Percentiles rank a stretch among this genome's conserved stretches.
These are phyloP conservation scores for Arctia plantaginis DNA, from an alignment of 2,888 invertebrate species.

Conservation along the genomic window DNA sequence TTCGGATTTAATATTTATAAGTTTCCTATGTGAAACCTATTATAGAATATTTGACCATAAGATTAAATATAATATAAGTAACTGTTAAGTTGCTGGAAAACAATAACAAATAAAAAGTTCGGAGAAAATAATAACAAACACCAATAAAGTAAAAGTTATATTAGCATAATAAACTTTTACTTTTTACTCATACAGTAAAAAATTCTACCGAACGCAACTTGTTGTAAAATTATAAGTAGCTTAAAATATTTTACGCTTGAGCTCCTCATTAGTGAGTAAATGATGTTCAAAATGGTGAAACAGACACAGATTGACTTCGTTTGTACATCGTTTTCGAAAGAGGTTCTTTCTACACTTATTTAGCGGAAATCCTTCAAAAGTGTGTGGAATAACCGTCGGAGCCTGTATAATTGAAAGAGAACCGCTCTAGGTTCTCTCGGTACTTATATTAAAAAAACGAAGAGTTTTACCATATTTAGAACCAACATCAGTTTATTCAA, in stretches of 20 bases:
- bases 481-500: no score
- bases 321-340: neutral
- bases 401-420: no score
- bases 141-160: conserved; percentile 7
- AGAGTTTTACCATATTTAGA: no score
- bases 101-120: neutral
- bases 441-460: no score
- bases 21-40: neutral
- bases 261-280: neutral
- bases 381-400: no score
- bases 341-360: neutral
- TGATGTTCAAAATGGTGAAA: neutral
- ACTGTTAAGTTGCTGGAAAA: neutral
- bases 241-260: neutral
- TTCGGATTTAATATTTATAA: neutral
- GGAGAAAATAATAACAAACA: conserved; percentile 8
- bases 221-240: neutral
- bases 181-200: neutral
- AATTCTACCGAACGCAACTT: conserved; percentile 1
- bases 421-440: no score
- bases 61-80: neutral
- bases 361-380: no score
- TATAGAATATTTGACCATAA: conserved; percentile 19
- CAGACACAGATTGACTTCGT: neutral
- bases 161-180: conserved; percentile 14